Base-by-base conservation (phyloP, 2,797 vertebrate species). In the Nannoperca obscura region DNA sequence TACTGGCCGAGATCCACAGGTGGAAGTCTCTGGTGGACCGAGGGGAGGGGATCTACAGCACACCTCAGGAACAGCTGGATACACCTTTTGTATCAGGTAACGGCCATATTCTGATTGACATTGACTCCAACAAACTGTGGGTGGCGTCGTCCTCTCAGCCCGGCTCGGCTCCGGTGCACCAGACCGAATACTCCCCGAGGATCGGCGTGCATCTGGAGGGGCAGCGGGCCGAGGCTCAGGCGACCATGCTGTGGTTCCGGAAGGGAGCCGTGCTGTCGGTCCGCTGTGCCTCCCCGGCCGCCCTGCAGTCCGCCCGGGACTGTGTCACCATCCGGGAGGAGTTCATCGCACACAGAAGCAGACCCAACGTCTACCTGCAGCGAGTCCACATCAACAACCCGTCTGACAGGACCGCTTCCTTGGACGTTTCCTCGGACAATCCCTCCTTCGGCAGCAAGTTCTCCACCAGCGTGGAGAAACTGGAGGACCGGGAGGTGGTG, bases 241-340 rank as follows among this genome's bases (percentile, higher is more conserved):
- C 96, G 4, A 87, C 92, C 11, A 92, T 96, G 87, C 83, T 96
- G 79, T 92, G 96, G 89, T 95, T 96, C 87, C 93, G 95, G 36
- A 97, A 97, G 54, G 98, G 98, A 1, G 90, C 97, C 0, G 94
- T 98, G 73, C 90, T 97, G 69, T 92, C 95, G 0, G 92, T 96
- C 11, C 95, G 96, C 0, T 99, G 97, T 40, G 71, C 96, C 2
- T 95, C 95, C 4, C 88, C 90, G 0, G 54, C 71, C 4, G 68
- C 19, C 0, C 90, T 34, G 42, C 94, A 89, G 80, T 90, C 85
- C 0, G 15, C 93, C 36, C 92, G 91, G 13, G 96, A 97, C 77
- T 99, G 98, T 11, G 88, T 98, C 69, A 93, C 95, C 19, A 76
- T 99, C 76, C 94, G 97, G 19, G 97, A 99, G 90, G 98, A 99